phyloP scores from a whole-genome alignment of 2,113 vertebrate species.

The Scopus umbretta region DNA sequence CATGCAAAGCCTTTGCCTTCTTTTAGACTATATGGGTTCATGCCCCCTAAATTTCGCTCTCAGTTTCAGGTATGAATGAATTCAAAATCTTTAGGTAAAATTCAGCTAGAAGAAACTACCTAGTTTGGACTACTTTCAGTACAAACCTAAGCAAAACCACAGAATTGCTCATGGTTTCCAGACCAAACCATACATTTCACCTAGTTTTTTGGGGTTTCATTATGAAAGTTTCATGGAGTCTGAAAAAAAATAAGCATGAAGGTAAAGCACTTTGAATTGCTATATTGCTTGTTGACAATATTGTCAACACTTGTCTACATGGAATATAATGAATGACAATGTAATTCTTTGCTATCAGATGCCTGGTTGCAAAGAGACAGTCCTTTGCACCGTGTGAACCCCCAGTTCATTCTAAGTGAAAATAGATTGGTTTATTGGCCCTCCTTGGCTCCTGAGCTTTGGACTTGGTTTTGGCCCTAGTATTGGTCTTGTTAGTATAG shows the following conservation, averaged over 20 bases:
- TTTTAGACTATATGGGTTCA: not conserved
- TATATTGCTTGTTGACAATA: no score
- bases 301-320: not conserved
- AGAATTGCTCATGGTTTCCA: constrained; percentile 55
- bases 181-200: not conserved
- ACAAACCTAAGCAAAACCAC: constrained; percentile 46
- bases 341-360: not conserved
- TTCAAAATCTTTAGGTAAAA: not conserved
- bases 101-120: not conserved
- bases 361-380: not conserved
- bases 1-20: constrained; percentile 1
- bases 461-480: not conserved
- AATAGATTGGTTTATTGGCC: not conserved
- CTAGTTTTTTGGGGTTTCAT: not conserved
- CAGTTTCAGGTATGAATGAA: constrained; percentile 47
- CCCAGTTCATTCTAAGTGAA: not conserved
- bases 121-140: not conserved
- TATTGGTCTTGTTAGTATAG: not conserved
- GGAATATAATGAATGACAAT: not conserved
- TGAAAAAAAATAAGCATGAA: not conserved
- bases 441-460: not conserved
- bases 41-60: constrained; percentile 42
- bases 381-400: not conserved
- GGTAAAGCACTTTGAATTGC: not conserved
- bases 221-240: not conserved